These are phyloP conservation scores for Acridotheres tristis DNA, from an alignment of 2,797 vertebrate species.

Conservation along the genomic window DNA sequence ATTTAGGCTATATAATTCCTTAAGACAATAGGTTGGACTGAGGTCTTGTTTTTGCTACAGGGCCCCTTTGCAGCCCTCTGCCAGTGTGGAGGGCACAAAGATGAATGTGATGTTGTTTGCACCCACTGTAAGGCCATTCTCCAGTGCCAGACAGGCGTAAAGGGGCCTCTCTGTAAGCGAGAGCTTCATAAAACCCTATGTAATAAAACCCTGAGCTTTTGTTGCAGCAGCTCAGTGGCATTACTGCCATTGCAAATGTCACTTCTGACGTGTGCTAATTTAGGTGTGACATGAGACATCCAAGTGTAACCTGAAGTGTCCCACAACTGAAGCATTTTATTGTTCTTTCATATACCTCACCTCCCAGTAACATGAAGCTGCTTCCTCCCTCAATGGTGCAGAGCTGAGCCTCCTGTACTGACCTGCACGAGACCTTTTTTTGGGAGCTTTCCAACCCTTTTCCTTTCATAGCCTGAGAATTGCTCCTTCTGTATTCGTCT, in stretches of 20 bases:
- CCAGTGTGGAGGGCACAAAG: neutral
- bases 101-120: conserved; percentile 21
- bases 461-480: conserved; percentile 32
- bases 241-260: neutral
- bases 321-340: neutral
- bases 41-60: neutral
- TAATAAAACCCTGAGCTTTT: conserved; percentile 1
- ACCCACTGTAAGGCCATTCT: conserved; percentile 4
- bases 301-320: neutral
- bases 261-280: neutral
- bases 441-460: conserved; percentile 47
- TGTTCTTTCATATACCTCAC: neutral
- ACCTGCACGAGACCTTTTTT: conserved; percentile 6
- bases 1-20: neutral
- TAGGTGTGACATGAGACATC: neutral
- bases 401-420: neutral
- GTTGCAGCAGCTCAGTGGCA: neutral
- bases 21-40: neutral
- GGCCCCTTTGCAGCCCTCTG: neutral
- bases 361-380: neutral
- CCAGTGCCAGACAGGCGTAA: conserved; percentile 3
- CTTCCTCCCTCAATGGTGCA: neutral
- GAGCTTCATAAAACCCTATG: neutral
- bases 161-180: neutral
- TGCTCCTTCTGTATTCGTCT: conserved; percentile 22